phyloP scores from a whole-genome alignment of 2,113 vertebrate species.

The Lucifuga dentata region DNA sequence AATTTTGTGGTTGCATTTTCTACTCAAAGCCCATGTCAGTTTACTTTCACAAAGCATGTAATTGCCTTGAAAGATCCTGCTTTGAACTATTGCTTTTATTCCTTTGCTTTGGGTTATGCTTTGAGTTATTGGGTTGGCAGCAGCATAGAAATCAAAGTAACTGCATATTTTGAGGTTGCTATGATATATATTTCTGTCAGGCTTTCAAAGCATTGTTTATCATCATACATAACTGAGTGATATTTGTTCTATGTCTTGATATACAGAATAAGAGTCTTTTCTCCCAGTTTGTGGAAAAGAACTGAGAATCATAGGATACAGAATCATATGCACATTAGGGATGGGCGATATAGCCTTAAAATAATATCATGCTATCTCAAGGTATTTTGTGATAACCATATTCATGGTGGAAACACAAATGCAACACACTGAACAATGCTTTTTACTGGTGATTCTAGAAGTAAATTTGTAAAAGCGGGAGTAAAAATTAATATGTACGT shows the following conservation, averaged over 20 bases:
- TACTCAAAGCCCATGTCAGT: conserved; percentile 58
- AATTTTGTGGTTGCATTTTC: conserved; percentile 59
- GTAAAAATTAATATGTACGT: no score
- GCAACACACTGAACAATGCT: no score
- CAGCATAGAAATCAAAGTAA: conserved; percentile 36
- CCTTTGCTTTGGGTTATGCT: conserved; percentile 59
- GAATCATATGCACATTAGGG: neutral
- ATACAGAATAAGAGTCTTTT: conserved; percentile 18
- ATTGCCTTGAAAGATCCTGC: conserved; percentile 67
- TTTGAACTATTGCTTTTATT: conserved; percentile 74
- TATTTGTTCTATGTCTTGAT: conserved; percentile 35
- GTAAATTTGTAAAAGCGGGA: no score
- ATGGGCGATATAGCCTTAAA: no score
- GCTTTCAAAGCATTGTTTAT: conserved; percentile 41
- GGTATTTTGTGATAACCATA: no score
- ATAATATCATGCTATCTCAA: no score
- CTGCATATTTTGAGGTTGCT: conserved; percentile 47
- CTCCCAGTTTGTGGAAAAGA: neutral
- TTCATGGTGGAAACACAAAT: no score
- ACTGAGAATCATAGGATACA: neutral
- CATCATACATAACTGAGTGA: conserved; percentile 38
- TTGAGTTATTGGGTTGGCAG: conserved; percentile 64
- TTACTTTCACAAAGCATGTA: conserved; percentile 62
- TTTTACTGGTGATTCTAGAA: no score
- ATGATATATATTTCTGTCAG: conserved; percentile 50